phyloP scores from a whole-genome alignment of 1,140 invertebrate species.

The Trialeurodes vaporariorum region DNA sequence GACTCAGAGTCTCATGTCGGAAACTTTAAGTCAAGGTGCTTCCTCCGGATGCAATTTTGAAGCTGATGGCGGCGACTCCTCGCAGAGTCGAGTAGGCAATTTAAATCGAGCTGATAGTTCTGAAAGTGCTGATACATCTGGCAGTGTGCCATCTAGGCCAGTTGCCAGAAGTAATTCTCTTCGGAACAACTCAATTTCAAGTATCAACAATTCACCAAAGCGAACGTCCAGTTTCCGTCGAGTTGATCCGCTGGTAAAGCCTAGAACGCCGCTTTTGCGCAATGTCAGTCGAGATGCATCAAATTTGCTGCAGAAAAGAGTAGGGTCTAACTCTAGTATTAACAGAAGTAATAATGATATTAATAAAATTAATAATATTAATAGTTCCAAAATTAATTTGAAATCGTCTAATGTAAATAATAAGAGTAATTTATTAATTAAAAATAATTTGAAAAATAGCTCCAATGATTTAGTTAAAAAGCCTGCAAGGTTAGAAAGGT shows the following conservation, averaged over 20 bases:
- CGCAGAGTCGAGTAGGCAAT: constrained; percentile 18
- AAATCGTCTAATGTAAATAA: neutral
- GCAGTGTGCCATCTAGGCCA: constrained; percentile 12
- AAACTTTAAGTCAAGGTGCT: constrained; percentile 65
- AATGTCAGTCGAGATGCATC: neutral
- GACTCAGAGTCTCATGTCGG: constrained; percentile 71
- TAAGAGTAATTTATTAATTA: neutral
- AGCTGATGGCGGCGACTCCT: constrained; percentile 42
- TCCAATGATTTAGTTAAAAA: neutral
- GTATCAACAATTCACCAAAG: constrained; percentile 28
- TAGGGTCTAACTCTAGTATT: constrained; percentile 5
- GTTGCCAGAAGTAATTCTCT: constrained; percentile 27
- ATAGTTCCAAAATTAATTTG: constrained; percentile 12
- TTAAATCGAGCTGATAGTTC: constrained; percentile 27
- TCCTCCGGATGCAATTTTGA: constrained; percentile 58
- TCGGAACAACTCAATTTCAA: constrained; percentile 19
- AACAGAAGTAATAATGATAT: neutral
- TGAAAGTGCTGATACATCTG: constrained; percentile 26
- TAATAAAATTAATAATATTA: constrained; percentile 1
- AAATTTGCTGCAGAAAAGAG: neutral
- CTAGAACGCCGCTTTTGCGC: constrained; percentile 3
- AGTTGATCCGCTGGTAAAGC: constrained; percentile 25
- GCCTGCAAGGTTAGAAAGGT: neutral
- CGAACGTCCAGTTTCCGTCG: constrained; percentile 33
- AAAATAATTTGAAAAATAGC: neutral